phyloP scores from a whole-genome alignment of 1,140 invertebrate genomes.

The Drosophila truncata region DNA sequence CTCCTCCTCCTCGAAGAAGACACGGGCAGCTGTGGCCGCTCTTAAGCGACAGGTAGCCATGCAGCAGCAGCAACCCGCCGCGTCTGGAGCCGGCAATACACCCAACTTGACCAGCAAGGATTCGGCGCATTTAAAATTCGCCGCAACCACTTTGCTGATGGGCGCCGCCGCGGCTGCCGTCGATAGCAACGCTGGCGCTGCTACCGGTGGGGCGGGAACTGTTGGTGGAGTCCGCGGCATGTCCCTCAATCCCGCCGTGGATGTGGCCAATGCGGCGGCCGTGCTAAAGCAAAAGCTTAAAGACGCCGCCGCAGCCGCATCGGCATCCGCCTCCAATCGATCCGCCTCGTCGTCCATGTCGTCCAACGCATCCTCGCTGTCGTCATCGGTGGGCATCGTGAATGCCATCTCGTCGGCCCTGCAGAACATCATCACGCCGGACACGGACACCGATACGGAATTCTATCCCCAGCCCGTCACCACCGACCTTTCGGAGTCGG shows the following conservation, averaged over 20 bases:
- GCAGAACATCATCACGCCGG: slow-evolving; percentile 75
- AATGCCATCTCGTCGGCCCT: slow-evolving; percentile 74
- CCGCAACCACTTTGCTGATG: slow-evolving; percentile 70
- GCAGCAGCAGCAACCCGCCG: slow-evolving; percentile 51
- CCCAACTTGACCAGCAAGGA: slow-evolving; percentile 55
- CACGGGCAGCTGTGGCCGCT: slow-evolving; percentile 63
- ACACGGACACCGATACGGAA: slow-evolving; percentile 87
- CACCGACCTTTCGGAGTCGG: slow-evolving; percentile 95
- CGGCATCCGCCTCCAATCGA: slow-evolving; percentile 59
- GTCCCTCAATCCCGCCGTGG: slow-evolving; percentile 42
- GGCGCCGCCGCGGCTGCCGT: slow-evolving; percentile 73
- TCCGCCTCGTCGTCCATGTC: slow-evolving; percentile 73
- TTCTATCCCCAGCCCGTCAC: slow-evolving; percentile 90
- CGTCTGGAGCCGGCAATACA: slow-evolving; percentile 28
- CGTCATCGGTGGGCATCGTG: slow-evolving; percentile 71
- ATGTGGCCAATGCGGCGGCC: slow-evolving; percentile 68
- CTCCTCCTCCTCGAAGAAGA: slow-evolving; percentile 58
- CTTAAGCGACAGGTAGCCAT: slow-evolving; percentile 71
- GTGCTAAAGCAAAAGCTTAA: slow-evolving; percentile 79
- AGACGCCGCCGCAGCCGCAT: slow-evolving; percentile 60
- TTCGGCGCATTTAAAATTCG: slow-evolving; percentile 73
- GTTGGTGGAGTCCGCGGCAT: slow-evolving; percentile 28
- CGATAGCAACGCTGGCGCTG: slow-evolving; percentile 68
- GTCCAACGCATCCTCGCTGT: slow-evolving; percentile 76
- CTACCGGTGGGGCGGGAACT: slow-evolving; percentile 32